Conservation (phyloP, 1,140 invertebrate genomes). For the Drosophila ironensis region DNA sequence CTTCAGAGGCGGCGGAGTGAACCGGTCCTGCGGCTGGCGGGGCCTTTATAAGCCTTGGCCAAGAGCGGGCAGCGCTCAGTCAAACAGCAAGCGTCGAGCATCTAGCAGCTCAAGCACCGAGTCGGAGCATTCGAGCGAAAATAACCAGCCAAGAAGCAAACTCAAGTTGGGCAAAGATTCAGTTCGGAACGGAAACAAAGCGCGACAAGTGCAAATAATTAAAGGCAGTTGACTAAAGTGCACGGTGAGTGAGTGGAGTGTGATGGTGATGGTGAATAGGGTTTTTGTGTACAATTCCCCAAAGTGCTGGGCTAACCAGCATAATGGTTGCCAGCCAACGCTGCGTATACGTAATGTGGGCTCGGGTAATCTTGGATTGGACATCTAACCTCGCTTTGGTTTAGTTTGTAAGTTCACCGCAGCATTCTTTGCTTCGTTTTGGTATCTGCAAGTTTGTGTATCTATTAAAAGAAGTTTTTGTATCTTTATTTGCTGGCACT, state of each 20-base stretch:
- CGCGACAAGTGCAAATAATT: slow-evolving; percentile 69
- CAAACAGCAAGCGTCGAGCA: slow-evolving; percentile 36
- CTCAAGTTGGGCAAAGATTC: slow-evolving; percentile 22
- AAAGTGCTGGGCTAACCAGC: slow-evolving; percentile 50
- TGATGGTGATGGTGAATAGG: slow-evolving; percentile 9
- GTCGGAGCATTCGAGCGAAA: background rate
- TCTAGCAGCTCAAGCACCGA: slow-evolving; percentile 21
- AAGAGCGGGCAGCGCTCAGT: slow-evolving; percentile 61
- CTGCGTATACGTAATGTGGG: slow-evolving; percentile 41
- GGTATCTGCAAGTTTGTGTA: slow-evolving; percentile 36
- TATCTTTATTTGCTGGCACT: slow-evolving; percentile 16
- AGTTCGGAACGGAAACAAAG: slow-evolving; percentile 49
- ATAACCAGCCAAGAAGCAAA: slow-evolving; percentile 1
- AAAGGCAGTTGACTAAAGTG: slow-evolving; percentile 67
- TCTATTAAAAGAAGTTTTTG: slow-evolving; percentile 6
- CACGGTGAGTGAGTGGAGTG: slow-evolving; percentile 53
- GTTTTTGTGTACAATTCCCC: slow-evolving; percentile 38
- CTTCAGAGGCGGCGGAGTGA: slow-evolving; percentile 47
- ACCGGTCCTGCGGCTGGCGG: slow-evolving; percentile 10
- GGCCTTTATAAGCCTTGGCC: slow-evolving; percentile 64
- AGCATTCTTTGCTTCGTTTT: slow-evolving; percentile 30
- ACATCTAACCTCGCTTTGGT: slow-evolving; percentile 22
- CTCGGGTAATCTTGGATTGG: background rate
- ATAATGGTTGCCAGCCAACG: slow-evolving; percentile 29
- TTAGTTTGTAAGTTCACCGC: slow-evolving; percentile 1